These are phyloP conservation scores for Grammomys surdaster DNA, from an alignment of 2,113 vertebrate species.

Conservation along the genomic window DNA sequence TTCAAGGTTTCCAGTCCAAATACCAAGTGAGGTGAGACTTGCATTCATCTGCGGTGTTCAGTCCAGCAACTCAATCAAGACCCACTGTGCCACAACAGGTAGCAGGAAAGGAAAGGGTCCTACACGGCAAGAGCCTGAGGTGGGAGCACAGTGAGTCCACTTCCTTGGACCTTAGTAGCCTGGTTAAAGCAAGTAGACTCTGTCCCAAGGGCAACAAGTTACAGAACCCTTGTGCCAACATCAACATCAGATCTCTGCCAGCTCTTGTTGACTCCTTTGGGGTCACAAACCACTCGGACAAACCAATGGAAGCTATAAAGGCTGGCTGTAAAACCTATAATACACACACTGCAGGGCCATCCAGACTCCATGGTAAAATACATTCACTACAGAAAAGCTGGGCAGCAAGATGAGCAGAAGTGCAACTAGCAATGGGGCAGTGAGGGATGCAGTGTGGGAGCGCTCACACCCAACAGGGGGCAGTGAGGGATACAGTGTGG, in stretches of 20 bases:
- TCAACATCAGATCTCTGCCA: neutral
- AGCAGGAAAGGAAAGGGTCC: neutral
- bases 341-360: neutral
- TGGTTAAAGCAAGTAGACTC: neutral
- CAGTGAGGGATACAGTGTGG: too few species aligned
- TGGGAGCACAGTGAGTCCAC: neutral
- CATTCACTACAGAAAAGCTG: neutral
- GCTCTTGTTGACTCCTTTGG: neutral
- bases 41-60: neutral
- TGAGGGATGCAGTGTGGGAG: too few species aligned
- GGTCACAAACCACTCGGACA: neutral
- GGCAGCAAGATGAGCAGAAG: neutral
- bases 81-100: too few species aligned
- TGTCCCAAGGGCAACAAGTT: neutral
- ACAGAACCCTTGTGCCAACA: neutral
- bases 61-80: neutral
- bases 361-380: neutral
- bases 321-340: neutral
- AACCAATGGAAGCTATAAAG: neutral
- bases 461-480: neutral
- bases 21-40: too few species aligned
- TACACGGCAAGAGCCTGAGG: rapidly evolving
- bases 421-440: neutral
- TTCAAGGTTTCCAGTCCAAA: neutral
- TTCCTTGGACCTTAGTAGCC: neutral